These are phyloP conservation scores for Eurosta solidaginis DNA, from an alignment of 1,140 invertebrate genomes.

Conservation along the genomic window DNA sequence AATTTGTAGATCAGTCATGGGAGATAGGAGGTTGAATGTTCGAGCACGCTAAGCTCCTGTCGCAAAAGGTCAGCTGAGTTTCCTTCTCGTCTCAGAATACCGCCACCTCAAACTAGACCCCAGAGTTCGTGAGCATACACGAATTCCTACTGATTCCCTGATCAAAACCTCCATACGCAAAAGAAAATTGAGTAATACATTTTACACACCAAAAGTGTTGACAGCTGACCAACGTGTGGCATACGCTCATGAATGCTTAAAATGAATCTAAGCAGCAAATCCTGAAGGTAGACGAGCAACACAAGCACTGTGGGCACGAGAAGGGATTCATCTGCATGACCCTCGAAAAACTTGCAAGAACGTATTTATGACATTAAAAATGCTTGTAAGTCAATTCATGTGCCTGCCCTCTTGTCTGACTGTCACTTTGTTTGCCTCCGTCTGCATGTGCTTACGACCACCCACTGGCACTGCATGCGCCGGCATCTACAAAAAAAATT, in stretches of 20 bases:
- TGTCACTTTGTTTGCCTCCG: not conserved
- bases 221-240: conserved; percentile 2
- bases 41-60: too few relatives aligned
- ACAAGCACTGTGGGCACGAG: not conserved
- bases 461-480: not conserved
- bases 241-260: conserved; percentile 22
- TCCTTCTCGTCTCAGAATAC: too few relatives aligned
- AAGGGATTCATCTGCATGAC: not conserved
- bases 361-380: not conserved
- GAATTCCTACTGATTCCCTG: too few relatives aligned
- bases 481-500: not conserved
- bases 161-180: too few relatives aligned
- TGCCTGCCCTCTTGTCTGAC: not conserved
- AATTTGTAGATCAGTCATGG: too few relatives aligned
- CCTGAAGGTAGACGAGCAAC: not conserved
- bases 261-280: not conserved
- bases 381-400: not conserved
- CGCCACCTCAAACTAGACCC: too few relatives aligned
- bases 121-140: too few relatives aligned
- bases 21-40: too few relatives aligned
- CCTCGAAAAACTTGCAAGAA: not conserved
- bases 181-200: not conserved
- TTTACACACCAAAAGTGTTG: not conserved
- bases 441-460: not conserved
- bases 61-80: too few relatives aligned